These are phyloP conservation scores for Eonycteris spelaea DNA, from an alignment of 2,113 vertebrate species.

Conservation along the genomic window DNA sequence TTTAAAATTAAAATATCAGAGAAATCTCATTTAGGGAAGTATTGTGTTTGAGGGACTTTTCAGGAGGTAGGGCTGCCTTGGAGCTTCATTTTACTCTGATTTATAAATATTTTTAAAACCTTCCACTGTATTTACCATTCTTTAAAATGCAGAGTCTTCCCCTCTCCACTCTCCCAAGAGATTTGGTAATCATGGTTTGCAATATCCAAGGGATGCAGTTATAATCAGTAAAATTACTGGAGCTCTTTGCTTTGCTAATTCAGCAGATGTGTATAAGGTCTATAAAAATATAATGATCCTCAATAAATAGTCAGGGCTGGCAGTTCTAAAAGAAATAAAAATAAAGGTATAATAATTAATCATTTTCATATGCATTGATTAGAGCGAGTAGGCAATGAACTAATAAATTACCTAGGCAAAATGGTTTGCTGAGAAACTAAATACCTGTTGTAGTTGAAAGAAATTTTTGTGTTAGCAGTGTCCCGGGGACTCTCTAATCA, in stretches of 20 bases:
- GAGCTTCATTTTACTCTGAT: slow-evolving; percentile 16
- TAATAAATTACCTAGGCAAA: slow-evolving; percentile 61
- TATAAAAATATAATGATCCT: slow-evolving; percentile 77
- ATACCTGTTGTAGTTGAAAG: slow-evolving; percentile 38
- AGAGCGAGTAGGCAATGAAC: slow-evolving; percentile 39
- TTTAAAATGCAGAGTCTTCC: slow-evolving; percentile 35
- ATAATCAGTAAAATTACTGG: slow-evolving; percentile 64
- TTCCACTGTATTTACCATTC: background rate
- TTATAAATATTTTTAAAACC: slow-evolving; percentile 28
- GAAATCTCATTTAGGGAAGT: background rate
- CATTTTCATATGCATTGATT: slow-evolving; percentile 66
- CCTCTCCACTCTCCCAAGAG: background rate
- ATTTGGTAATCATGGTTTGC: slow-evolving; percentile 38
- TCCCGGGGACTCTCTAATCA: slow-evolving; percentile 3
- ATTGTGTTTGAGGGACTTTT: background rate
- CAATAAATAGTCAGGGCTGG: slow-evolving; percentile 67
- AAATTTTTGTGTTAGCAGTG: slow-evolving; percentile 17
- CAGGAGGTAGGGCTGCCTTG: background rate
- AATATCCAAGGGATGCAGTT: slow-evolving; percentile 48
- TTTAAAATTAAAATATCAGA: slow-evolving; percentile 25
- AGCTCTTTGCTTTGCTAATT: slow-evolving; percentile 69
- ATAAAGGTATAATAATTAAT: slow-evolving; percentile 74
- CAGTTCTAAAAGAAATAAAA: slow-evolving; percentile 75
- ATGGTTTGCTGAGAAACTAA: slow-evolving; percentile 32
- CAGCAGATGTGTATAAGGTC: slow-evolving; percentile 71